These are phyloP conservation scores for Mesoligia furuncula DNA, from an alignment of 2,888 invertebrate species.

Conservation along the genomic window DNA sequence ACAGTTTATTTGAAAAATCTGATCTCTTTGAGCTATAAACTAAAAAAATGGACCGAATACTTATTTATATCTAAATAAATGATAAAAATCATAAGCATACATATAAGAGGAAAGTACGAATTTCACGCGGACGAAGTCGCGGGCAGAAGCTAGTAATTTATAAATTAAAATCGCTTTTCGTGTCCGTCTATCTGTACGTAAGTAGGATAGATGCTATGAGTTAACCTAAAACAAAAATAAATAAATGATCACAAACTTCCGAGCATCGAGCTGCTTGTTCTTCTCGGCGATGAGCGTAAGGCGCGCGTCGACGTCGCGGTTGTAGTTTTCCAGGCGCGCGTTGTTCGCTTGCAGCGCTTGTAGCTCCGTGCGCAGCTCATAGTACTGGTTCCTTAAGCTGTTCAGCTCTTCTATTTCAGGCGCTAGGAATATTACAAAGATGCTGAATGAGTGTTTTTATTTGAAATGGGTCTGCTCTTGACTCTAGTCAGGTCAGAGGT, in stretches of 20 bases:
- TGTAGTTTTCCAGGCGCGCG: slow-evolving; percentile 72
- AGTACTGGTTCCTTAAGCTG: slow-evolving; percentile 77
- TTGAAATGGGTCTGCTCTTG: too few species aligned
- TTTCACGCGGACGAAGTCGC: too few species aligned
- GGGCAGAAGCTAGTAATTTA: too few species aligned
- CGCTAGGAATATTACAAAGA: slow-evolving; percentile 68
- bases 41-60: too few species aligned
- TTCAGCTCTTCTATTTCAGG: slow-evolving; percentile 85
- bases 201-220: not conserved
- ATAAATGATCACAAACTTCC: slow-evolving; percentile 69
- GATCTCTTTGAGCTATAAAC: too few species aligned
- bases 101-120: too few species aligned
- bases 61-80: too few species aligned
- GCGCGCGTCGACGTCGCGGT: slow-evolving; percentile 76
- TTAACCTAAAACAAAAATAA: not conserved
- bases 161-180: not conserved
- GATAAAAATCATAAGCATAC: too few species aligned
- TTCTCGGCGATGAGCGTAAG: slow-evolving; percentile 79
- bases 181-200: not conserved
- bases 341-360: slow-evolving; percentile 71
- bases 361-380: slow-evolving; percentile 78
- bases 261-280: slow-evolving; percentile 79
- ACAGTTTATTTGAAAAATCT: too few species aligned
- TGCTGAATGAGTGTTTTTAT: too few species aligned
- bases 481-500: too few species aligned